phyloP scores from a whole-genome alignment of 2,888 invertebrate species.

The Augiades crinisus region DNA sequence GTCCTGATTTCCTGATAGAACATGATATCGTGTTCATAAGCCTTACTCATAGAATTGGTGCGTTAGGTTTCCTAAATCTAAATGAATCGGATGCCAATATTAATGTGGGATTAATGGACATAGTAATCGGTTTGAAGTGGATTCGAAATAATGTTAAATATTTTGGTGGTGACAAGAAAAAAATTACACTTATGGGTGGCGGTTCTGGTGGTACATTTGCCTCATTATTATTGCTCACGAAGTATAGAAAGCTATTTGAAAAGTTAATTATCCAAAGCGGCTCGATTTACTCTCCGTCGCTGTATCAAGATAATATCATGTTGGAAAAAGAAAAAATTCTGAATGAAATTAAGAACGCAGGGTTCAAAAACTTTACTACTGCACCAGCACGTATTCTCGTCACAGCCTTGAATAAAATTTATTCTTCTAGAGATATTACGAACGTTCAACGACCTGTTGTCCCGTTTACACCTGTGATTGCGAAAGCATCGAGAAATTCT shows the following conservation, averaged over 20 bases:
- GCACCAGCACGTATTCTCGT: conserved; percentile 52
- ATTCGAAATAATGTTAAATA: conserved; percentile 54
- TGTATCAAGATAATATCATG: conserved; percentile 50
- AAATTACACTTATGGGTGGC: conserved; percentile 63
- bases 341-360: conserved; percentile 44
- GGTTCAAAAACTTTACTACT: conserved; percentile 38
- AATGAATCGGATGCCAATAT: conserved; percentile 53
- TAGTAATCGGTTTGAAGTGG: conserved; percentile 69
- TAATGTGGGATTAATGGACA: conserved; percentile 75
- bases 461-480: conserved; percentile 63
- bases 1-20: conserved; percentile 68
- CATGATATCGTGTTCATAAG: conserved; percentile 61
- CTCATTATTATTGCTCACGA: conserved; percentile 57
- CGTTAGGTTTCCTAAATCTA: conserved; percentile 65
- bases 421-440: conserved; percentile 51
- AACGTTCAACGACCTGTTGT: conserved; percentile 61
- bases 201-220: conserved; percentile 64
- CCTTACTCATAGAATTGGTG: conserved; percentile 63
- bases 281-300: conserved; percentile 57
- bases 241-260: conserved; percentile 56
- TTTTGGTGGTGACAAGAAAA: conserved; percentile 62
- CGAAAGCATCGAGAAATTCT: conserved; percentile 46
- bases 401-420: conserved; percentile 53
- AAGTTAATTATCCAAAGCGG: conserved; percentile 73
- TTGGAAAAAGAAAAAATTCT: conserved; percentile 50